A percentile compares a stretch with the other conserved stretches of the same genome.
phyloP scores from a whole-genome alignment of 2,113 vertebrate genomes.

The Dromaius novaehollandiae region DNA sequence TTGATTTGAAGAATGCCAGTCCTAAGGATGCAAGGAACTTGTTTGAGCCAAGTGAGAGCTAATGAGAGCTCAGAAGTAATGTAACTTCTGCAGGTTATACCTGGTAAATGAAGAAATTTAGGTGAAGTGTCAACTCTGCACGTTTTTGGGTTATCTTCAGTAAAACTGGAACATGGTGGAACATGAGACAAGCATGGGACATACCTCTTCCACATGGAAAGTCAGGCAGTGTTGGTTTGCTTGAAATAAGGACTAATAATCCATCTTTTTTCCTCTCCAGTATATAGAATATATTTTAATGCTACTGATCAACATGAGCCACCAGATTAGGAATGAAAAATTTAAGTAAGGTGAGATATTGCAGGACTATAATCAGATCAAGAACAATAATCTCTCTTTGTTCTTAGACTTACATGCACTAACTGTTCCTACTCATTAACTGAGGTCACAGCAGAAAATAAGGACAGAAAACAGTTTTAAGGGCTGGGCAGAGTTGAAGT shows the following conservation, averaged over 20 bases:
- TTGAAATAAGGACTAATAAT: not conserved
- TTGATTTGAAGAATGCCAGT: not conserved
- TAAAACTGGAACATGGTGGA: not conserved
- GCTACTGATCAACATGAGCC: not conserved
- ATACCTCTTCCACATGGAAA: too few relatives aligned
- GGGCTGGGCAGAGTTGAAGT: not conserved
- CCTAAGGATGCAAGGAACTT: not conserved
- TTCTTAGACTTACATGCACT: not conserved
- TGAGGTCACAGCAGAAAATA: not conserved
- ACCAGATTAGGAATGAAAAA: not conserved
- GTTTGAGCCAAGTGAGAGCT: not conserved
- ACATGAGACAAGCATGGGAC: not conserved
- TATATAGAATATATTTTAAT: not conserved
- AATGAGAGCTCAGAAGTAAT: not conserved
- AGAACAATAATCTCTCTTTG: not conserved
- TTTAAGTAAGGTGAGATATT: not conserved
- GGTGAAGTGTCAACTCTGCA: not conserved
- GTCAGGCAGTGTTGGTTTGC: not conserved
- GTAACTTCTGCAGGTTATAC: not conserved
- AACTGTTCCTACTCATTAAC: too few relatives aligned
- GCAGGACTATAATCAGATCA: not conserved
- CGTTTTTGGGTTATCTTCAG: not conserved
- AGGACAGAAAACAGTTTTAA: not conserved
- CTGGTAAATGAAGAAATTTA: not conserved
- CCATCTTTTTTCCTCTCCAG: not conserved